These are phyloP conservation scores for Siniperca obscura DNA, from an alignment of 2,797 vertebrate genomes.

Conservation along the genomic window DNA sequence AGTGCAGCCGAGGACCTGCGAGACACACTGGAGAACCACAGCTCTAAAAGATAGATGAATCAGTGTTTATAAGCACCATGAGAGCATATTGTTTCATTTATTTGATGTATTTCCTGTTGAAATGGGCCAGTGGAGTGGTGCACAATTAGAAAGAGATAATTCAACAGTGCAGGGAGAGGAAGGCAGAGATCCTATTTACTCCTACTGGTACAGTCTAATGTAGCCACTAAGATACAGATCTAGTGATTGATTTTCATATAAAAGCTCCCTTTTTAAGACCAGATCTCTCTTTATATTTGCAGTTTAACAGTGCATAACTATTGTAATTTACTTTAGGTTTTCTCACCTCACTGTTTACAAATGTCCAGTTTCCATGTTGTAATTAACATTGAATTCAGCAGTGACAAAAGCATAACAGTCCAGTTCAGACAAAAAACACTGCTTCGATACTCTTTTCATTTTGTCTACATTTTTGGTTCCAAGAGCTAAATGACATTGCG, in stretches of 20 bases:
- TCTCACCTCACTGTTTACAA: no score
- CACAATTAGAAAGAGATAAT: slow-evolving; percentile 35
- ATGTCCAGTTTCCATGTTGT: neutral
- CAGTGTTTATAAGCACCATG: slow-evolving; percentile 44
- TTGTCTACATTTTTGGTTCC: neutral
- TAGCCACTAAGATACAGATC: neutral
- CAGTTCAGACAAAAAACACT: neutral
- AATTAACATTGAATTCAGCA: neutral
- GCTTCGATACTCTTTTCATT: neutral
- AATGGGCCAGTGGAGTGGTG: slow-evolving; percentile 29
- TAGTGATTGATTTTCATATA: no score
- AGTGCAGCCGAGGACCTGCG: slow-evolving; percentile 17
- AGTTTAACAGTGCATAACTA: neutral
- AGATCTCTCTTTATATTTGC: neutral
- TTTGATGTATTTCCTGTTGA: slow-evolving; percentile 45
- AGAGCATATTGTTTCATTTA: slow-evolving; percentile 55
- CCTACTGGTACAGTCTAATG: neutral
- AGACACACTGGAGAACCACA: slow-evolving; percentile 29
- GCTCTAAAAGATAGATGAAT: slow-evolving; percentile 55
- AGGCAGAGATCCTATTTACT: slow-evolving; percentile 14
- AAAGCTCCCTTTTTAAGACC: neutral
- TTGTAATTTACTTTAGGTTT: slow-evolving; percentile 1
- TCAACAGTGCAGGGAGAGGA: slow-evolving; percentile 19
- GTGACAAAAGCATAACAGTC: neutral
- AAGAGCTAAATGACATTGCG: neutral